phyloP scores from a whole-genome alignment of 2,888 invertebrate genomes.

The Ditylenchus weischeri region DNA sequence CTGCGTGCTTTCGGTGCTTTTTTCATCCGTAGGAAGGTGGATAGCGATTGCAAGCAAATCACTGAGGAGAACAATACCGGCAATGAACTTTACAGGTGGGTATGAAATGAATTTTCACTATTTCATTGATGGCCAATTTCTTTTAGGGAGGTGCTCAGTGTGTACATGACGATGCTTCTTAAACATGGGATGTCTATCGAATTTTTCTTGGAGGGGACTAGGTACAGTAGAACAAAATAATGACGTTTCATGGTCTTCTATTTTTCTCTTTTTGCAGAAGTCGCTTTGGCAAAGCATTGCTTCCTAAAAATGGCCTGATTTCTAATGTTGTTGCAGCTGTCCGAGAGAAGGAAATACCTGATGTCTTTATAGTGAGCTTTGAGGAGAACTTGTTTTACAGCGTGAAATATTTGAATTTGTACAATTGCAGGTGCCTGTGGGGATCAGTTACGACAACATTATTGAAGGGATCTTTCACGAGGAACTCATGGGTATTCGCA shows the following conservation, averaged over 20 bases:
- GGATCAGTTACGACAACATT: constrained; percentile 82
- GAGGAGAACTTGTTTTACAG: constrained; percentile 59
- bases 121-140: constrained; percentile 61
- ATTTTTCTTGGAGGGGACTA: constrained; percentile 90
- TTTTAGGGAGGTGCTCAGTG: constrained; percentile 75
- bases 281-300: constrained; percentile 52
- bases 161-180: constrained; percentile 65
- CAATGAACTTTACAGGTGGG: constrained; percentile 7
- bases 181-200: constrained; percentile 83
- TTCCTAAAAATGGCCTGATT: constrained; percentile 72
- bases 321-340: constrained; percentile 89
- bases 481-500: constrained; percentile 70
- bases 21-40: constrained; percentile 82
- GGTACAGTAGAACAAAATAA: constrained; percentile 61
- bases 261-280: constrained; percentile 68
- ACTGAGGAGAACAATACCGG: constrained; percentile 4
- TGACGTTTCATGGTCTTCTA: constrained; percentile 65
- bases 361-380: constrained; percentile 85
- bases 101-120: not conserved
- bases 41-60: constrained; percentile 59
- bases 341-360: constrained; percentile 74
- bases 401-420: too few relatives aligned
- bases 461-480: constrained; percentile 89
- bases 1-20: constrained; percentile 90
- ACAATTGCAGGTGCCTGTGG: too few relatives aligned